Conservation (phyloP, 2,888 invertebrate genomes). For the Trichopria drosophilae region DNA sequence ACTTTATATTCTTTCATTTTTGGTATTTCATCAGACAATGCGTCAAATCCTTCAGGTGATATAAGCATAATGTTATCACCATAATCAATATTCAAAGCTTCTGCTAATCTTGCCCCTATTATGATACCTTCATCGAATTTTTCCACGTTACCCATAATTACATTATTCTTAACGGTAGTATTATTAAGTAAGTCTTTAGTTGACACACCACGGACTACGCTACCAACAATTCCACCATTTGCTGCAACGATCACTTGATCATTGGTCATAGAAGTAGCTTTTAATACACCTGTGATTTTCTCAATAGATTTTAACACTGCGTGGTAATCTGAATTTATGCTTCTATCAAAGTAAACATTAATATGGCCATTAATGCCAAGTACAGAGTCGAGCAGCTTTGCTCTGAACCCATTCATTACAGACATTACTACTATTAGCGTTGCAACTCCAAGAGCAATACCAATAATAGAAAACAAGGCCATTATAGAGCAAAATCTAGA, state of each 20-base stretch:
- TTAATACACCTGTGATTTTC: slow-evolving; percentile 24
- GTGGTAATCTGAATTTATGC: slow-evolving; percentile 23
- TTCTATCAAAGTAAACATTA: slow-evolving; percentile 22
- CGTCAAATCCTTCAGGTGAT: slow-evolving; percentile 14
- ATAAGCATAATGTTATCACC: slow-evolving; percentile 13
- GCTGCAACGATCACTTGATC: slow-evolving; percentile 21
- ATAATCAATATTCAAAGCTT: slow-evolving; percentile 13
- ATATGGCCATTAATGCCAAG: slow-evolving; percentile 24
- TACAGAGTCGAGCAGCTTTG: slow-evolving; percentile 21
- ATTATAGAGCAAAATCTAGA: slow-evolving; percentile 24
- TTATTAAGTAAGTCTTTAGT: slow-evolving; percentile 18
- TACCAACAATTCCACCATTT: slow-evolving; percentile 22
- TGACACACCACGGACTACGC: slow-evolving; percentile 22
- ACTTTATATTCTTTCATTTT: slow-evolving; percentile 14
- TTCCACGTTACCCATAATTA: slow-evolving; percentile 16
- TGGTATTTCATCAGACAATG: slow-evolving; percentile 10
- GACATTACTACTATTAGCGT: slow-evolving; percentile 25
- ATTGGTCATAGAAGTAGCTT: slow-evolving; percentile 21
- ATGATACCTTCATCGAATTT: slow-evolving; percentile 13
- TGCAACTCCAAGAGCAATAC: slow-evolving; percentile 23
- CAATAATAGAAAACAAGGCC: slow-evolving; percentile 24
- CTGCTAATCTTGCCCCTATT: slow-evolving; percentile 16
- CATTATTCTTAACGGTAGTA: slow-evolving; percentile 12
- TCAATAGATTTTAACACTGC: slow-evolving; percentile 23
- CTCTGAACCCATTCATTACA: slow-evolving; percentile 24